phyloP scores from a whole-genome alignment of 2,113 vertebrate species.

The Notarius quadriscutis region DNA sequence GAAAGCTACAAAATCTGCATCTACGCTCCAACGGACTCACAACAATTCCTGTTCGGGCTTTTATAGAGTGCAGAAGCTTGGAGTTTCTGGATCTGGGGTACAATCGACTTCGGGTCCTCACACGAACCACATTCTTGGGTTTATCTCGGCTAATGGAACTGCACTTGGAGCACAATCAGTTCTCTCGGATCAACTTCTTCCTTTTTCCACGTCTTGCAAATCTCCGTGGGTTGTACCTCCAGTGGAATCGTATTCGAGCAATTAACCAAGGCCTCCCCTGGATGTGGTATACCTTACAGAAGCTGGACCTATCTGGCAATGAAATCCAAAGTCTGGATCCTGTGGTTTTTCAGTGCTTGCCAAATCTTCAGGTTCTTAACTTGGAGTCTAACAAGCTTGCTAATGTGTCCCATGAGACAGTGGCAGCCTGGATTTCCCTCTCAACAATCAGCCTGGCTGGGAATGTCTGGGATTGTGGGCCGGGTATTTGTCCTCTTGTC shows the following conservation, averaged over 20 bases:
- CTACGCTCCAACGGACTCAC: conserved; percentile 92
- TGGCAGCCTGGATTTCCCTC: conserved; percentile 93
- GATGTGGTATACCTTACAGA: conserved; percentile 98
- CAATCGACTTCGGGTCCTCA: conserved; percentile 91
- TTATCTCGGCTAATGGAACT: conserved; percentile 93
- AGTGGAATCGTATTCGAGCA: conserved; percentile 95
- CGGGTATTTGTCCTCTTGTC: conserved; percentile 91
- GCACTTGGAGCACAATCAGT: conserved; percentile 97
- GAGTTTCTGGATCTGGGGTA: conserved; percentile 98
- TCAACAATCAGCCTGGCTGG: conserved; percentile 93
- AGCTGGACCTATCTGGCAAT: conserved; percentile 96
- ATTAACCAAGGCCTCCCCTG: conserved; percentile 94
- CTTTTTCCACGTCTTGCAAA: conserved; percentile 96
- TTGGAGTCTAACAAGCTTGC: conserved; percentile 98
- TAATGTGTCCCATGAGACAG: conserved; percentile 93
- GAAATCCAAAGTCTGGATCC: conserved; percentile 92
- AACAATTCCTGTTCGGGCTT: conserved; percentile 88
- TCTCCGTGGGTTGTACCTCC: conserved; percentile 90
- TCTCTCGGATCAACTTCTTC: conserved; percentile 97
- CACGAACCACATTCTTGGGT: conserved; percentile 92
- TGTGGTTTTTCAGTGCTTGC: conserved; percentile 93
- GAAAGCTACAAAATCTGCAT: conserved; percentile 93
- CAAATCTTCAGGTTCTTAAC: conserved; percentile 94
- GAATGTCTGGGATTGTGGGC: conserved; percentile 96
- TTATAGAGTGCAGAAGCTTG: conserved; percentile 94